Evolutionary conservation across 2,888 invertebrate genomes (phyloP), one percentile per base, ranked within the genome.

Genomic region (Nomada fabriciana): DNA sequence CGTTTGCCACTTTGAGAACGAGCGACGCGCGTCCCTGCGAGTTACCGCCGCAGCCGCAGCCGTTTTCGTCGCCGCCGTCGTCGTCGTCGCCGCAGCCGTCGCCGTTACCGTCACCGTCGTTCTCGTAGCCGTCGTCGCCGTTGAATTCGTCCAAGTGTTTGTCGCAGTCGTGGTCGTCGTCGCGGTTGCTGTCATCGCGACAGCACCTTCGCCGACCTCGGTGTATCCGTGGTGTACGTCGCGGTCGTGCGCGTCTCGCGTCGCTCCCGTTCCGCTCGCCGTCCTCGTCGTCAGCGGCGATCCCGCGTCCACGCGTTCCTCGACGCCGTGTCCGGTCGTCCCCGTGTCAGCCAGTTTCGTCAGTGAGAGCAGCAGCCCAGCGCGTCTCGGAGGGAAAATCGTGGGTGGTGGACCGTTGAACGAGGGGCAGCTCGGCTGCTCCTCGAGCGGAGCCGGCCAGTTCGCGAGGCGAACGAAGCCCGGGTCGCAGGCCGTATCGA

Each of bases 21-120:
- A 92, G 90, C 92, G 91, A 92, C 92, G 91, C 92, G 92, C 92
- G 92, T 91, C 89, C 90, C 90, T 91, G 90, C 91, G 91, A 90
- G 92, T 91, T 90, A 89, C 90, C 90, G 90, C 90, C 88, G 90
- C 88, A 93, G 94, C 94, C 94, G 94, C 93, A 93, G 94, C 93
- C 89, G 91, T 88, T 84, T 82, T 80, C 84, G 85, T 75, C 86
- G 86, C 76, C 76, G 80, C 63, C 85, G 86, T 29, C 71, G 70
- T 63, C 76, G 83, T 20, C 77, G 83, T 50, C 86, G 80, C 69
- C 67, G 77, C 23, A 59, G 76, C 71, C 57, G 76, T 0, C 42
- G 61, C 10, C 55, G 68, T 20, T 64, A 55, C 11, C 43, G 75
- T 13, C 15, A 55, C 88, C 90, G 88, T 88, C 87, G 86, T 83